Base-by-base conservation (phyloP, 2,797 vertebrate species). In the Anniella stebbinsi region DNA sequence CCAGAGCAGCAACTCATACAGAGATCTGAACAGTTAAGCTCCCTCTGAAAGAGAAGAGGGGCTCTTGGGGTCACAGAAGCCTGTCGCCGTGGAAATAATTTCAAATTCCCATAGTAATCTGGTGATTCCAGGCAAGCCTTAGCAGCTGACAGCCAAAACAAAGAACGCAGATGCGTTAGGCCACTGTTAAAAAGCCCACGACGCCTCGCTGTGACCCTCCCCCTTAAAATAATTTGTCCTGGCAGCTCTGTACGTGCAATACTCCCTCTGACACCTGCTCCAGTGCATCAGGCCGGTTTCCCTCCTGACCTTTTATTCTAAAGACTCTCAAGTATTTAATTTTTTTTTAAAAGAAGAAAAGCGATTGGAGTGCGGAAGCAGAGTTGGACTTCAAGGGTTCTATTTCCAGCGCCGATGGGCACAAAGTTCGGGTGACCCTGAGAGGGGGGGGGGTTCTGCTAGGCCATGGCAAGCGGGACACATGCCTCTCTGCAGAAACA, bases 231-330 rank as follows among this genome's bases (percentile, higher is more conserved):
- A 81, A 86, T 86, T 90, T 90, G 89, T 86, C 84, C 89, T 86
- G 86, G 75, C 9, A 30, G 41, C 54, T 81, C 17, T 12, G 51
- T 45, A 70, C 63, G n/a, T 33, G 60, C 36, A 78, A 77, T 0
- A 17, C 0, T 0, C 4, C 21, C 13, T 21, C 13, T 0, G 0
- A 87, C 95, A 95, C 91, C 95, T 96, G 95, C 90, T 88, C 86
- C 88, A 12, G 54, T 72, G 41, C 10, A 1, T 94, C 95, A 88
- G 0, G 33, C 33, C 57, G 9, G 51, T 57, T 0, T 0, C 28
- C 10, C n/a, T 66, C 0, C 28, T 80, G 80, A 87, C 88, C 88
- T 89, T 87, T 73, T 33, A 38, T 87, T n/a, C 4, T 13, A 75
- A 75, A 81, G 38, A n/a, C 82, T 41, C 28, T 4, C 54, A 80